phyloP scores from a whole-genome alignment of 2,797 vertebrate genomes.

The Hipposideros larvatus region DNA sequence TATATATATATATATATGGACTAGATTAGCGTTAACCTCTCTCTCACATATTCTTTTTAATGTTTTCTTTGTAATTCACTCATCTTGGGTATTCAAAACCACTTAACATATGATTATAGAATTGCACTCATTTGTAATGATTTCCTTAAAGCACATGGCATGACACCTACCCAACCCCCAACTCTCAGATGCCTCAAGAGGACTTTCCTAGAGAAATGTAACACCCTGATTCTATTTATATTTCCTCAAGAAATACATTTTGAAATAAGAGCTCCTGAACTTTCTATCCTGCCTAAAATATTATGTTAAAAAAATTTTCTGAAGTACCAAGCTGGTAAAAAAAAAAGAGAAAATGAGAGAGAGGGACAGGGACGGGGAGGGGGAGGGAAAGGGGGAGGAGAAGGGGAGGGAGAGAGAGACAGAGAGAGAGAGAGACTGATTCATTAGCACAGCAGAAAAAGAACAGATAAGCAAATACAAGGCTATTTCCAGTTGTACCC shows the following conservation, averaged over 20 bases:
- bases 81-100: constrained; percentile 8
- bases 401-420: not conserved
- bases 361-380: not conserved
- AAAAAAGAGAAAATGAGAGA: not conserved
- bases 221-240: not conserved
- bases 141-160: not conserved
- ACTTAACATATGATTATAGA: constrained; percentile 27
- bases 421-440: not conserved
- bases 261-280: constrained; percentile 48
- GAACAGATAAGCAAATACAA: constrained; percentile 28
- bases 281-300: constrained; percentile 53
- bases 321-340: not conserved
- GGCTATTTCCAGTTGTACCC: not conserved
- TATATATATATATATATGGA: not conserved
- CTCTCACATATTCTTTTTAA: not conserved
- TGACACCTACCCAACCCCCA: not conserved
- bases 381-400: too few relatives aligned
- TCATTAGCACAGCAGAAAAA: constrained; percentile 38
- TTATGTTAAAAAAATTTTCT: constrained; percentile 38
- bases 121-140: not conserved
- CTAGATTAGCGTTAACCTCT: constrained; percentile 15
- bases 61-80: constrained; percentile 26
- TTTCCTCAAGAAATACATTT: constrained; percentile 39
- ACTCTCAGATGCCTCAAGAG: not conserved
- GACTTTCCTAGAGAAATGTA: not conserved